Base-by-base conservation (phyloP, 1,140 invertebrate genomes). In the Lutraria rhynchaena region DNA sequence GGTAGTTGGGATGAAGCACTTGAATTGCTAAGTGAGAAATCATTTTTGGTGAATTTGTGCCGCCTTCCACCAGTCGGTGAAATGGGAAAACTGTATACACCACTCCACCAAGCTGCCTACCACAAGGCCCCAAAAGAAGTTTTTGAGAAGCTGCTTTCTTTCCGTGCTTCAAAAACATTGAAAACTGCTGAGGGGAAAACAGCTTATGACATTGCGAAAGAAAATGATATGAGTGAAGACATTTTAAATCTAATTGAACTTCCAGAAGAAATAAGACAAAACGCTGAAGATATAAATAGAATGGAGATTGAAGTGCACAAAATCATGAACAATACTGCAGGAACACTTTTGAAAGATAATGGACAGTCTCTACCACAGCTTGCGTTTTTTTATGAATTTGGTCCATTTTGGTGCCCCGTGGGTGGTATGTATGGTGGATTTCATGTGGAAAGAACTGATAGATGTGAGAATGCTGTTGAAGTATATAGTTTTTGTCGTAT, bases 401-500 rank as follows among this genome's bases (percentile, higher is more conserved):
- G 46, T 57, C 22, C 51, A 3, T 73, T 83, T 57, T 83, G 55
- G n/a, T 82, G 60, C 55, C 37, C 61, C 0, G 63, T 82, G 11
- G 63, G 71, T 1, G 71, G 71, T 5, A 76, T 82, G 61, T 82
- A 82, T 51, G 81, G 81, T 7, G 81, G 81, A 0, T 82, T 82
- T 35, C 29, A 19, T 15, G 55, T 82, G 1, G 1, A 31, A 1
- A 35, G 37, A 51, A 29, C n/a, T 33, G 55, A 57, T 5, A 61
- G 76, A 33, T n/a, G n/a, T n/a, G 65, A 69, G 11, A 61, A 82
- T 22, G 81, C 71, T 7, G 61, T 82, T 17, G 22, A 82, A 53
- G 53, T 55, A 19, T 17, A 9, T 29, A 82, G 81, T 22, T 82
- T 61, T 61, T 60, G 63, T 53, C 81, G 81, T 49, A 44, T 82